These are phyloP conservation scores for Oncorhynchus tshawytscha DNA, from an alignment of 2,113 vertebrate species.

Conservation along the genomic window DNA sequence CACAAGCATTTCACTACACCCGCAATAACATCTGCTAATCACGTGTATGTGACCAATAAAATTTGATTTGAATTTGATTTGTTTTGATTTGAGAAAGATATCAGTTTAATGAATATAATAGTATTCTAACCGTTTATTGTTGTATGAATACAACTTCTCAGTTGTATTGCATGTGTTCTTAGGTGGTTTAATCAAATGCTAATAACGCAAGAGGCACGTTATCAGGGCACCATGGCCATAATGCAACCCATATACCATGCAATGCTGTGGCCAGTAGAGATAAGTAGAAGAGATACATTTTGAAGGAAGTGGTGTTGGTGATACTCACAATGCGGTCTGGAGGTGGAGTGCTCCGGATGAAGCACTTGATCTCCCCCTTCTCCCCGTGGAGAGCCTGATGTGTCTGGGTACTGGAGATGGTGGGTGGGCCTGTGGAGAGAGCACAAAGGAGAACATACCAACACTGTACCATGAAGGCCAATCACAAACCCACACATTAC, in stretches of 20 bases:
- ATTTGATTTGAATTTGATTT: too few relatives aligned
- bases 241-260: constrained; percentile 11
- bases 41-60: too few relatives aligned
- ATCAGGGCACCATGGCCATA: constrained; percentile 3
- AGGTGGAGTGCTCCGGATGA: constrained; percentile 94
- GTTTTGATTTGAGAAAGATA: constrained; percentile 8
- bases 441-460: constrained; percentile 3
- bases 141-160: constrained; percentile 18
- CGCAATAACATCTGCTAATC: too few relatives aligned
- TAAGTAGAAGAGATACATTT: not conserved
- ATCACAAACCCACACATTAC: constrained; percentile 17
- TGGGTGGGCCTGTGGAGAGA: constrained; percentile 85
- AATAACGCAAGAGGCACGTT: constrained; percentile 27
- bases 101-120: constrained; percentile 39
- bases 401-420: constrained; percentile 98
- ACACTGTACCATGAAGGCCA: not conserved
- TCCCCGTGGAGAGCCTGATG: constrained; percentile 95
- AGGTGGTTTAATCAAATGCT: constrained; percentile 15
- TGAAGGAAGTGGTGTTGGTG: not conserved
- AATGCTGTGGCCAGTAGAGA: not conserved
- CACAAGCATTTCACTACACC: too few relatives aligned
- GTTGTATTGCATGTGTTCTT: constrained; percentile 19
- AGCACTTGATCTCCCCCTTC: constrained; percentile 98
- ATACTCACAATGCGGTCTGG: constrained; percentile 95
- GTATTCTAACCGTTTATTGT: constrained; percentile 39